A percentile compares a stretch with the other conserved stretches of the same genome.
Evolutionary conservation across 1,140 invertebrate genomes (phyloP).

Genomic region (Drosophila jambulina): DNA sequence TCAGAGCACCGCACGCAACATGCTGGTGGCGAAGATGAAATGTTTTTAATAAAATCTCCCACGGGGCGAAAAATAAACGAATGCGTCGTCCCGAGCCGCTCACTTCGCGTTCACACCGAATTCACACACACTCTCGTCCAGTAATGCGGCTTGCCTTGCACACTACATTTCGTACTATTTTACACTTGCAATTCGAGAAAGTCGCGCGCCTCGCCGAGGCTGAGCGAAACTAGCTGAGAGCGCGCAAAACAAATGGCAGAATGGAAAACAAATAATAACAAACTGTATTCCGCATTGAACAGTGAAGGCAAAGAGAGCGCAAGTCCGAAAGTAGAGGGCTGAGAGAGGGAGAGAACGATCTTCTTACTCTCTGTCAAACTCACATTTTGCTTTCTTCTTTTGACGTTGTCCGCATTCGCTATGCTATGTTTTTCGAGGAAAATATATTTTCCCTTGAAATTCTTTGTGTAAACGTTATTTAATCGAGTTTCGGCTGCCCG

Average conservation of each 20-base stretch:
- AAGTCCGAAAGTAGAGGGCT: conserved; percentile 7
- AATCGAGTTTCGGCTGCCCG: neutral
- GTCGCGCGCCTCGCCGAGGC: conserved; percentile 37
- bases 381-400: conserved; percentile 52
- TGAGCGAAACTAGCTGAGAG: conserved; percentile 29
- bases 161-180: conserved; percentile 51
- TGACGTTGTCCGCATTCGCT: conserved; percentile 35
- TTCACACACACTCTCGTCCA: conserved; percentile 24
- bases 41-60: conserved; percentile 33
- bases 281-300: conserved; percentile 50
- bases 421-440: conserved; percentile 46
- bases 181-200: conserved; percentile 69
- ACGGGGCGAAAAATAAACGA: conserved; percentile 10
- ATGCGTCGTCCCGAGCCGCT: conserved; percentile 3
- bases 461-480: conserved; percentile 10
- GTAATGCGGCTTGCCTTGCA: conserved; percentile 58
- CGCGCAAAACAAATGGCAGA: conserved; percentile 50
- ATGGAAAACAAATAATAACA: conserved; percentile 65
- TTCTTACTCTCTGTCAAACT: conserved; percentile 27
- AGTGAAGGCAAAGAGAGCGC: conserved; percentile 32
- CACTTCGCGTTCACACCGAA: conserved; percentile 15
- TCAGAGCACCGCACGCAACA: conserved; percentile 21
- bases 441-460: conserved; percentile 27
- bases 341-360: conserved; percentile 34
- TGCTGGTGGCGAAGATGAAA: conserved; percentile 10